Percentiles rank a stretch among this genome's conserved stretches.
These are phyloP conservation scores for Zootermopsis nevadensis DNA, from an alignment of 2,888 invertebrate species.

Conservation along the genomic window DNA sequence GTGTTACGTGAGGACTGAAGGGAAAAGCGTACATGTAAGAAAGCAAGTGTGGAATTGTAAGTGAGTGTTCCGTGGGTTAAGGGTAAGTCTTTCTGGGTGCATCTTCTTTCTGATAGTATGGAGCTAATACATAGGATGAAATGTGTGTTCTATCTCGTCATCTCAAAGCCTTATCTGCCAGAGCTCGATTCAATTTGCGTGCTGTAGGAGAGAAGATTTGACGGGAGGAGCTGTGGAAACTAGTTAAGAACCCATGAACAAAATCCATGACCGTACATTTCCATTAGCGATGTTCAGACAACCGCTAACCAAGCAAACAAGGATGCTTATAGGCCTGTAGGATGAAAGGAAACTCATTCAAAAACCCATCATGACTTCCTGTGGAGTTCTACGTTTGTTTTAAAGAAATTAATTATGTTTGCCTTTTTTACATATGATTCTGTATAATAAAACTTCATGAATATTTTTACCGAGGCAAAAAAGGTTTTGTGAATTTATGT, in stretches of 20 bases:
- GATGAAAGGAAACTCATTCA: slow-evolving; percentile 26
- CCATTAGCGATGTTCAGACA: slow-evolving; percentile 36
- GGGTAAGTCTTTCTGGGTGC: neutral
- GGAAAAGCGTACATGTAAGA: neutral
- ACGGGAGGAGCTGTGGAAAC: slow-evolving; percentile 27
- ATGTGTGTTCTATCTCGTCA: slow-evolving; percentile 38
- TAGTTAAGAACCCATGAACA: slow-evolving; percentile 42
- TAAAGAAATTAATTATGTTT: slow-evolving; percentile 9
- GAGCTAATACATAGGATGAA: slow-evolving; percentile 2
- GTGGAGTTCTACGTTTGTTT: neutral
- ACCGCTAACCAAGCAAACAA: slow-evolving; percentile 5
- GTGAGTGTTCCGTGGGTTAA: neutral
- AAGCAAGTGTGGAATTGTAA: neutral
- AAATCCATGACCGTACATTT: slow-evolving; percentile 43
- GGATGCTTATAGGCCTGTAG: neutral
- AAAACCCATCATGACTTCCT: slow-evolving; percentile 8
- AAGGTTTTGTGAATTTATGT: neutral
- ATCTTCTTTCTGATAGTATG: neutral
- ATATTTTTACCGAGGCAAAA: neutral
- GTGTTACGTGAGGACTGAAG: slow-evolving; percentile 5
- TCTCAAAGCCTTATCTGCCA: slow-evolving; percentile 37
- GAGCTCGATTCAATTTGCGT: slow-evolving; percentile 43
- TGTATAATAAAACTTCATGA: neutral
- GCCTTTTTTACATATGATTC: neutral
- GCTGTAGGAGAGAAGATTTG: slow-evolving; percentile 29